Base-by-base conservation (phyloP, 2,888 invertebrate genomes). In the Smittia aterrima region DNA sequence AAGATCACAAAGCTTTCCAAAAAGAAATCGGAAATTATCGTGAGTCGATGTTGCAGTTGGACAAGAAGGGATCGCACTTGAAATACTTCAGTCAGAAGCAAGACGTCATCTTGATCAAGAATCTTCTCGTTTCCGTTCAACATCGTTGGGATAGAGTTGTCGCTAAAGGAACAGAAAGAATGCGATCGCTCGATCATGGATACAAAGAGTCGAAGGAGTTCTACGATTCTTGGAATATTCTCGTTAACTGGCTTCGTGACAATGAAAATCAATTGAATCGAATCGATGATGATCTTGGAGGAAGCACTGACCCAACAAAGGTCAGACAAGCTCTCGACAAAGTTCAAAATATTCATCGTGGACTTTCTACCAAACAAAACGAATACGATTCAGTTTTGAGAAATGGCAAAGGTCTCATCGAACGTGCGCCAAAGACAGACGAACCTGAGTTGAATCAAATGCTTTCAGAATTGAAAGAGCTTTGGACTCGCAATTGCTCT, bases 51-150 rank as follows among this genome's bases (percentile, higher is more conserved):
- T 85, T 96, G 0, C 91, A 94, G 78, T 85, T 99, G 76, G 97
- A 98, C 85, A 97, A 98, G 85, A 96, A 96, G 83, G 98, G 98
- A 77, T 97, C 97, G 0, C 97, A 98, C 80, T 87, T 99, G 74
- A 98, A 98, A 82, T 98, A 98, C 85, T 98, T 98, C 86, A 97
- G 96, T 79, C 98, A 99, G 85, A 99, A 98, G 82, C 98, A 98
- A 81, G 99, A 99, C 82, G 97, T 98, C 0, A 98, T 98, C 79
- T 87, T 98, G 27, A 98, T 99, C 80, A 99, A 98, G 85, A 99
- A 99, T 84, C 86, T 98, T 75, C 87, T 99, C 74, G 93, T 98
- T 38, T 96, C 96, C 75, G 96, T 98, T 0, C 98, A 98, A 83
- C 98, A 98, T 83, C 87, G 98, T 18, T 98, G 98, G 97, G 98